These are phyloP conservation scores for Nematolebias whitei DNA, from an alignment of 2,113 vertebrate genomes.

Conservation along the genomic window DNA sequence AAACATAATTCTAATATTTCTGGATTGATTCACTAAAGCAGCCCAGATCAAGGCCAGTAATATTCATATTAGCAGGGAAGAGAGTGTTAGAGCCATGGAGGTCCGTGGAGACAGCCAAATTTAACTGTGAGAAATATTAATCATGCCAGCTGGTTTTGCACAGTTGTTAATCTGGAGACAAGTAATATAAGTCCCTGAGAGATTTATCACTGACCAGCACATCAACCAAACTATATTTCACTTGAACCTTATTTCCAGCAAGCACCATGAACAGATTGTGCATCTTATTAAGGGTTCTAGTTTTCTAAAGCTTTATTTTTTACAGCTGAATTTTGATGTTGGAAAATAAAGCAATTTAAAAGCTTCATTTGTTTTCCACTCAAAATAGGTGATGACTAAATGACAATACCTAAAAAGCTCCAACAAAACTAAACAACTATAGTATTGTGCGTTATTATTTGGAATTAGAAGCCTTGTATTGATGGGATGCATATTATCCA, in stretches of 20 bases:
- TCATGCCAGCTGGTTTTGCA: background rate
- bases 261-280: background rate
- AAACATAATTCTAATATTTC: background rate
- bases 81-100: background rate
- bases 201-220: background rate
- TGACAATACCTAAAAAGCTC: no score
- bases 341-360: background rate
- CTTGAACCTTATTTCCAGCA: background rate
- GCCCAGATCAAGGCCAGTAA: background rate
- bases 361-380: no score
- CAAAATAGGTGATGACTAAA: no score
- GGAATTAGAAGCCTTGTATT: no score
- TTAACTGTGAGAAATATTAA: background rate
- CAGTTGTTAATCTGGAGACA: constrained; percentile 2
- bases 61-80: background rate
- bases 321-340: no score
- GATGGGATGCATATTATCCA: no score
- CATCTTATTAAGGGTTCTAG: no score
- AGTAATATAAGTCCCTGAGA: constrained; percentile 4
- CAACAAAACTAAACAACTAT: no score
- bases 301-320: no score
- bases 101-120: no score
- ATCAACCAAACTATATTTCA: background rate
- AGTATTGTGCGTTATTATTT: no score
- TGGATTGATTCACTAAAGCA: background rate